Evolutionary conservation across 2,888 invertebrate species (phyloP).

Genomic region (Trissolcus brochymenae): DNA sequence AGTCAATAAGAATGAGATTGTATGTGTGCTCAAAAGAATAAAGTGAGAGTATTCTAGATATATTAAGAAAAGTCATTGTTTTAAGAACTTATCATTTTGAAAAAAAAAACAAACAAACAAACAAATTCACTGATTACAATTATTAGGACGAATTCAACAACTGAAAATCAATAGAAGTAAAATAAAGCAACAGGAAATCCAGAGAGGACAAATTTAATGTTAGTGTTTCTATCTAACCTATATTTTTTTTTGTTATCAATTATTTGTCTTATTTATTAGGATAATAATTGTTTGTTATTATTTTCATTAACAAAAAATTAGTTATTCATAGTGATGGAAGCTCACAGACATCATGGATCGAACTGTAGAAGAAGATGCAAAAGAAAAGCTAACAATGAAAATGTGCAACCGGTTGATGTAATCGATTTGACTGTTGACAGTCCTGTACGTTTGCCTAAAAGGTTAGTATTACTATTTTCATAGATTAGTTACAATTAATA

Average conservation of each 20-base stretch:
- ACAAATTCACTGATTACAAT: no score
- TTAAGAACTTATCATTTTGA: no score
- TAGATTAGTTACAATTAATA: not conserved
- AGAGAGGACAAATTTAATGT: no score
- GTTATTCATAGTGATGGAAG: not conserved
- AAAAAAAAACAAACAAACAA: no score
- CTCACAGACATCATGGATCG: not conserved
- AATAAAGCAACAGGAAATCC: not conserved
- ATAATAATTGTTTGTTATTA: not conserved
- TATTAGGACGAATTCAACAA: not conserved
- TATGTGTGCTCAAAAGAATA: no score
- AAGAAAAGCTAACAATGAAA: constrained; percentile 14
- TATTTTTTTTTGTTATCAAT: not conserved
- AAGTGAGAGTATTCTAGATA: no score
- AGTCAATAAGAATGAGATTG: no score
- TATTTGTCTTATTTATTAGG: not conserved
- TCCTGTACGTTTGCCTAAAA: not conserved
- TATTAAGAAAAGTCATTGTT: no score
- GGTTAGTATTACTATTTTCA: not conserved
- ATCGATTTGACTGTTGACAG: constrained; percentile 22
- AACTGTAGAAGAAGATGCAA: constrained; percentile 4
- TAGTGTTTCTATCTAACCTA: no score
- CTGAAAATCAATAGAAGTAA: not conserved
- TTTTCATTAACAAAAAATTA: not conserved
- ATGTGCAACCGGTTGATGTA: constrained; percentile 5